These are phyloP conservation scores for Pseudochromis fuscus DNA, from an alignment of 2,797 vertebrate genomes.

Conservation along the genomic window DNA sequence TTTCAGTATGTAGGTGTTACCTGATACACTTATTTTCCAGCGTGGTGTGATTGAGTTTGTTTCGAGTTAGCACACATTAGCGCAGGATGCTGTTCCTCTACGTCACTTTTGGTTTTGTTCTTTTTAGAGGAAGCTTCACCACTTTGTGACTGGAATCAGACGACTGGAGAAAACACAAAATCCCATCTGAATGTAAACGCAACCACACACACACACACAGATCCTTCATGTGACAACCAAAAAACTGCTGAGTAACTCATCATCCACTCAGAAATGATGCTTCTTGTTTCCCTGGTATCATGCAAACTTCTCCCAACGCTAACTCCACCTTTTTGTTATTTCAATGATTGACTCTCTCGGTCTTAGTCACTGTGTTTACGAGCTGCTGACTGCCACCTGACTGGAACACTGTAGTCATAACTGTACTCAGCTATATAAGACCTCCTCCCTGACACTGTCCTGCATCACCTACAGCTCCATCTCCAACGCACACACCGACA, in stretches of 20 bases:
- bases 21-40: slow-evolving; percentile 25
- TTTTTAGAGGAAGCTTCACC: not conserved
- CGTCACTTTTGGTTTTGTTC: not conserved
- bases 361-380: slow-evolving; percentile 27
- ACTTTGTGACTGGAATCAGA: slow-evolving; percentile 15
- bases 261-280: not conserved
- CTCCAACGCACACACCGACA: not conserved
- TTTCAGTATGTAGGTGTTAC: slow-evolving; percentile 14
- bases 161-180: not conserved
- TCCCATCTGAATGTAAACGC: slow-evolving; percentile 2
- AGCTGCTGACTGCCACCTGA: slow-evolving; percentile 75
- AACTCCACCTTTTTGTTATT: slow-evolving; percentile 6
- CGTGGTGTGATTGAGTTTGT: not conserved
- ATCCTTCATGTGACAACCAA: not conserved
- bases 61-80: not conserved
- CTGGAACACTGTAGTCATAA: slow-evolving; percentile 54
- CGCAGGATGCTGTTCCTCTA: not conserved
- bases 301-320: not conserved
- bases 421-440: slow-evolving; percentile 64
- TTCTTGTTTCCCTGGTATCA: not conserved
- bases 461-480: slow-evolving; percentile 16
- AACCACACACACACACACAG: not conserved
- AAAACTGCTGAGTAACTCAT: not conserved
- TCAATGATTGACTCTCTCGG: slow-evolving; percentile 28
- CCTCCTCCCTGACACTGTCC: not conserved